Conservation (phyloP, 2,797 vertebrate genomes). For the Pangasius mekongensis region DNA sequence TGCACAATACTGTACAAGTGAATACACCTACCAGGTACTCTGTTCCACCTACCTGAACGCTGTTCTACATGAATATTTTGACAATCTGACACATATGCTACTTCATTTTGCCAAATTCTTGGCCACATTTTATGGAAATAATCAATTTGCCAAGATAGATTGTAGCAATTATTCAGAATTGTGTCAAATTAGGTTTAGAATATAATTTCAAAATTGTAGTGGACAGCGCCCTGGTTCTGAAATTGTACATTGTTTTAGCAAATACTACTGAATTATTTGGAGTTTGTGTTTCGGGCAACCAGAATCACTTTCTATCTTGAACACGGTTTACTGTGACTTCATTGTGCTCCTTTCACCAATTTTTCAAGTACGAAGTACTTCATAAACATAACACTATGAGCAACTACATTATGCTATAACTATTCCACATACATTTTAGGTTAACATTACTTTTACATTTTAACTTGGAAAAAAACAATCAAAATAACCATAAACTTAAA, state of each 20-base stretch:
- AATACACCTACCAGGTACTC: not conserved
- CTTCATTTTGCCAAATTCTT: not conserved
- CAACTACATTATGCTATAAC: not conserved
- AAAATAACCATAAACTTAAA: not conserved
- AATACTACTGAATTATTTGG: not conserved
- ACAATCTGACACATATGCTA: not conserved
- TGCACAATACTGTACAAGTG: no score
- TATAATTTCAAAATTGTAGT: slow-evolving; percentile 18
- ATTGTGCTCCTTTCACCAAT: not conserved
- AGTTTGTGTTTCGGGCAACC: not conserved
- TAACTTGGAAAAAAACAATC: no score
- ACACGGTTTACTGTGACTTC: not conserved
- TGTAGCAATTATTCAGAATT: not conserved
- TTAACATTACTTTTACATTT: not conserved
- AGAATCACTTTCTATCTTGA: not conserved
- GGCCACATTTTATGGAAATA: not conserved
- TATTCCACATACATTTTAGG: not conserved
- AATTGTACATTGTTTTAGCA: slow-evolving; percentile 9
- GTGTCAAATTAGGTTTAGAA: not conserved
- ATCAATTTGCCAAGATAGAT: no score
- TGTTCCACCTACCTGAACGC: not conserved
- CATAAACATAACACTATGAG: not conserved
- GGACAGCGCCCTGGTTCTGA: slow-evolving; percentile 54
- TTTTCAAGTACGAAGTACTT: not conserved
- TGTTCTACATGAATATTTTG: not conserved